phyloP scores from a whole-genome alignment of 2,113 vertebrate genomes.

The Gavia stellata region DNA sequence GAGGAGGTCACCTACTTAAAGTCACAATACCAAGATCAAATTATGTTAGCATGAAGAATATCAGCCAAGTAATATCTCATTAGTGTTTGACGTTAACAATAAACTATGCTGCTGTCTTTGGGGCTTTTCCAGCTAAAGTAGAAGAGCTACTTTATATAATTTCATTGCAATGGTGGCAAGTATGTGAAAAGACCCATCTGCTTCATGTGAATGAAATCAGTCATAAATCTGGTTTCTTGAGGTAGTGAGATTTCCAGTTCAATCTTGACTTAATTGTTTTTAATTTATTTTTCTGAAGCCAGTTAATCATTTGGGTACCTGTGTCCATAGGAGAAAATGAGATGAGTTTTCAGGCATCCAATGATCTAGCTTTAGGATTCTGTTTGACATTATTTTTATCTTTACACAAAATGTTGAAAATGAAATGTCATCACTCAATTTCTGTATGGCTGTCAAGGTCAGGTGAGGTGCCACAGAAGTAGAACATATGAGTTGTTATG shows the following conservation, averaged over 20 bases:
- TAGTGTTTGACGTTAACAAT: not conserved
- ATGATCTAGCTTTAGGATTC: not conserved
- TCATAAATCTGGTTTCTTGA: not conserved
- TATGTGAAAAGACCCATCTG: not conserved
- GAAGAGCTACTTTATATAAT: not conserved
- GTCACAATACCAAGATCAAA: not conserved
- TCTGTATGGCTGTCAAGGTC: not conserved
- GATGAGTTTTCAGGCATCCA: not conserved
- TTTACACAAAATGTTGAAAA: not conserved
- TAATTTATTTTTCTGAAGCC: not conserved
- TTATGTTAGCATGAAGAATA: not conserved
- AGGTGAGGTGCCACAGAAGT: not conserved
- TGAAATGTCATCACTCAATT: not conserved
- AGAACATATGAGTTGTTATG: not conserved
- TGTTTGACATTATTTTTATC: not conserved
- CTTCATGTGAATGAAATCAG: not conserved
- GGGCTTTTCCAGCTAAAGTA: not conserved
- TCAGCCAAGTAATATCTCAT: not conserved
- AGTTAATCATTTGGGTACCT: not conserved
- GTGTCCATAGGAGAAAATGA: not conserved
- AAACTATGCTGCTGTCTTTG: not conserved
- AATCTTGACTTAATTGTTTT: not conserved
- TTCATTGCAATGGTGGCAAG: not conserved
- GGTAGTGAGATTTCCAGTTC: not conserved
- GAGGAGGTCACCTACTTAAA: not conserved